A percentile compares a stretch with the other conserved stretches of the same genome.
Evolutionary conservation across 2,888 invertebrate species (phyloP).

Genomic region (Drosophila nr. perissopoda): DNA sequence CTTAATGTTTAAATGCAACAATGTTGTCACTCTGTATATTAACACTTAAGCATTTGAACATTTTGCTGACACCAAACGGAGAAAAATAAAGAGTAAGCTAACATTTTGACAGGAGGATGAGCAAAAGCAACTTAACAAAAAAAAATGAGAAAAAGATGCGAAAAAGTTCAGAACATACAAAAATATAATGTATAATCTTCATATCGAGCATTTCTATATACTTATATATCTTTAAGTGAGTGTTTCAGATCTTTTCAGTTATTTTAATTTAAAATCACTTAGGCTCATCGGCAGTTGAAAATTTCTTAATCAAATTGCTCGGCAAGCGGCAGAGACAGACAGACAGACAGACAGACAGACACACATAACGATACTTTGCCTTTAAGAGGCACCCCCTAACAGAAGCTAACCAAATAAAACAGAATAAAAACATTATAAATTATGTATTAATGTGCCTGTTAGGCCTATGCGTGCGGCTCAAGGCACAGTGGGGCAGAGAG

Average conservation of each 20-base stretch:
- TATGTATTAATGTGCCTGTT: conserved; percentile 82
- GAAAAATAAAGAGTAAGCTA: not conserved
- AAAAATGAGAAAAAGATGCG: not conserved
- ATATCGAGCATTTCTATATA: not conserved
- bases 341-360: not conserved
- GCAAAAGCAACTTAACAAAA: not conserved
- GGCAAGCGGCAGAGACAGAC: conserved; percentile 1
- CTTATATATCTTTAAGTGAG: not conserved
- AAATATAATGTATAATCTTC: not conserved
- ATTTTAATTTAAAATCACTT: conserved; percentile 38
- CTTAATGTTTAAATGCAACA: not conserved
- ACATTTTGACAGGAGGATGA: not conserved
- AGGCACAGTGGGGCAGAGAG: conserved; percentile 20
- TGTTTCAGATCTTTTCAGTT: conserved; percentile 8
- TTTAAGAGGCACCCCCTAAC: conserved; percentile 12
- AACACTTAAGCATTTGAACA: not conserved
- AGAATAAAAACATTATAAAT: conserved; percentile 78
- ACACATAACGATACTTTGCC: conserved; percentile 15
- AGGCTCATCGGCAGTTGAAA: conserved; percentile 24
- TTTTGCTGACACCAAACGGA: not conserved
- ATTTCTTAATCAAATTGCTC: conserved; percentile 61
- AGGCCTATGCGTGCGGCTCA: conserved; percentile 48
- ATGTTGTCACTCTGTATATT: not conserved
- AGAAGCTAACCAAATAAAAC: conserved; percentile 48
- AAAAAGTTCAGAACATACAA: not conserved